A percentile compares a stretch with the other conserved stretches of the same genome.
phyloP scores from a whole-genome alignment of 2,888 invertebrate species.

The Brenthis ino region DNA sequence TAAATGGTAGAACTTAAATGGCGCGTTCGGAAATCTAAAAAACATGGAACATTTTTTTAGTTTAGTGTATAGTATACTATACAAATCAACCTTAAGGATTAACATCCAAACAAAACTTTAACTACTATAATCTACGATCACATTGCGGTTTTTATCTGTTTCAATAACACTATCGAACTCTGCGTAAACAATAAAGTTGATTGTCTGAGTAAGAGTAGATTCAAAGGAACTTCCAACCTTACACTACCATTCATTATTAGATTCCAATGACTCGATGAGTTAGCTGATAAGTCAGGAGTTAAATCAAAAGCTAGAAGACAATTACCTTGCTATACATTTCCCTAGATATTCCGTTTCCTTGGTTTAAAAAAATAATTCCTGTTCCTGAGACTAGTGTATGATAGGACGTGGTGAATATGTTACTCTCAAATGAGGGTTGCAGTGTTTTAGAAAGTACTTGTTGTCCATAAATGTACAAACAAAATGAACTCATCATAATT shows the following conservation, averaged over 20 bases:
- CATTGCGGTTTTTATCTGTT: too few relatives aligned
- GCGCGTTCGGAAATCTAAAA: too few relatives aligned
- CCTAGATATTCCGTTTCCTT: conserved; percentile 42
- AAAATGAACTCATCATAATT: too few relatives aligned
- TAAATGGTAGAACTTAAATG: too few relatives aligned
- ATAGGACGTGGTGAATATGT: conserved; percentile 25
- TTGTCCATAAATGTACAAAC: conserved; percentile 16
- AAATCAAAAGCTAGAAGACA: conserved; percentile 43
- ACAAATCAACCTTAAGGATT: too few relatives aligned
- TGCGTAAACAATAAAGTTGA: conserved; percentile 37
- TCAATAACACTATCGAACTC: too few relatives aligned
- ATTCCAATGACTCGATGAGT: conserved; percentile 40
- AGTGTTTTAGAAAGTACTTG: conserved; percentile 38
- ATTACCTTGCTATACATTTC: conserved; percentile 40
- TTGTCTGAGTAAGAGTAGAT: conserved; percentile 37
- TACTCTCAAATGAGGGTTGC: conserved; percentile 31
- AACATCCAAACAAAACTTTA: too few relatives aligned
- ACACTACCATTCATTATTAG: conserved; percentile 41
- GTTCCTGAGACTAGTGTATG: conserved; percentile 43
- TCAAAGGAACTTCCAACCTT: conserved; percentile 42
- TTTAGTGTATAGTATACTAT: too few relatives aligned
- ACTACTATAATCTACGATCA: too few relatives aligned
- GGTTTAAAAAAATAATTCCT: conserved; percentile 43
- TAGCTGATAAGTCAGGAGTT: conserved; percentile 41
- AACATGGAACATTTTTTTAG: too few relatives aligned